phyloP scores from a whole-genome alignment of 2,888 invertebrate genomes.

The Macaria liturata region DNA sequence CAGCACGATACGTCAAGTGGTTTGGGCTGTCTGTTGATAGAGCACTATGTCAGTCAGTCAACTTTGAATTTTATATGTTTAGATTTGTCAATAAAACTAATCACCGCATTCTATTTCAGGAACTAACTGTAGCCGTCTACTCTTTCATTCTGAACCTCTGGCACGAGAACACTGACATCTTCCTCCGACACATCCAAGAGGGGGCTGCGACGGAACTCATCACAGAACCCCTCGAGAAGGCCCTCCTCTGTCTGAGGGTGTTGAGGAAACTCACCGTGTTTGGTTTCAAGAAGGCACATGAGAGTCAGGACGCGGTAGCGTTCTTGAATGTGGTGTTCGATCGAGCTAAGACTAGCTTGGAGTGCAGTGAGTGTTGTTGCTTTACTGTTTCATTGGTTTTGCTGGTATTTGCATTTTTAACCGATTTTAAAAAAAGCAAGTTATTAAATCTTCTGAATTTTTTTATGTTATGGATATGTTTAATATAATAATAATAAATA shows the following conservation, averaged over 20 bases:
- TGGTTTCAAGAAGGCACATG: slow-evolving; percentile 91
- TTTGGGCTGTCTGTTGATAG: too few species aligned
- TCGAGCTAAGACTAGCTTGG: slow-evolving; percentile 89
- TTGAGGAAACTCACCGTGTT: slow-evolving; percentile 92
- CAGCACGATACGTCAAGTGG: too few species aligned
- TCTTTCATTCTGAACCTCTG: slow-evolving; percentile 90
- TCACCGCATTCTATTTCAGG: slow-evolving; percentile 62
- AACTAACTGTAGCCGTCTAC: slow-evolving; percentile 89
- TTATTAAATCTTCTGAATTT: too few species aligned
- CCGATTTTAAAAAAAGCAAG: too few species aligned
- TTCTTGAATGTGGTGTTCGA: slow-evolving; percentile 92
- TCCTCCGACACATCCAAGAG: slow-evolving; percentile 86
- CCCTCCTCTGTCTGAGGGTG: slow-evolving; percentile 90
- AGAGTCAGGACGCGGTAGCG: slow-evolving; percentile 88
- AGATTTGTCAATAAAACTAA: too few species aligned
- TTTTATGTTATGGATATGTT: too few species aligned
- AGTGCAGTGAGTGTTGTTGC: slow-evolving; percentile 87
- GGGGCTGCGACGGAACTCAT: slow-evolving; percentile 83
- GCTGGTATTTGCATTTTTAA: too few species aligned
- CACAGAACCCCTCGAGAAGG: slow-evolving; percentile 89
- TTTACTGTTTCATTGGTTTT: too few species aligned
- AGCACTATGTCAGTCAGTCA: too few species aligned
- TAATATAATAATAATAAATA: too few species aligned
- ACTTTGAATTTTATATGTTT: too few species aligned
- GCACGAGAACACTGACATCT: slow-evolving; percentile 89